Evolutionary conservation across 2,797 vertebrate genomes (phyloP), one percentile per base, ranked within the genome.

Genomic region (Pipistrellus nathusii): DNA sequence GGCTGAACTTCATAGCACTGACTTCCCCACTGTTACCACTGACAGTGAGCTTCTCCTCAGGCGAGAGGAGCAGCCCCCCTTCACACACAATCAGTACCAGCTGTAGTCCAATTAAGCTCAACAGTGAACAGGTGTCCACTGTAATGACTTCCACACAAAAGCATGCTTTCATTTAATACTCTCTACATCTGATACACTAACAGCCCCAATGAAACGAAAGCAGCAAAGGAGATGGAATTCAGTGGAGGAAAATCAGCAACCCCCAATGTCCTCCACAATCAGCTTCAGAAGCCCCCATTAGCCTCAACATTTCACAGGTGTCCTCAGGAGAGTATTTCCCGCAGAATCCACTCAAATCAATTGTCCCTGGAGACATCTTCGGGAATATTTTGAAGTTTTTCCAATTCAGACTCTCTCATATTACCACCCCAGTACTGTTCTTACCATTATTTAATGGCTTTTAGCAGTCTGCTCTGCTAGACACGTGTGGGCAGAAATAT

Each of bases 21-120:
- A 94, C 90, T 95, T 96, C 90, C 95, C 96, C 73, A 89, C 94
- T 93, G 96, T 88, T 95, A 93, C 88, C 96, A 53, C 96, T 93
- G 94, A 95, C 96, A 64, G 96, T 2, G 95, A 92, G 8, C 38
- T 84, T 87, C 95, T 95, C 62, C 0, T 81, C 2, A 5, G 1
- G 96, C 1, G 17, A 62, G 95, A 90, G 93, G 80, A 77, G 35
- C 82, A 57, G 91, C 91, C 95, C 96, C 94, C 75, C 94, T 97
- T 95, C 97, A 84, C 66, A 46, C 96, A 97, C 97, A 94, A 97
- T 98, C 97, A 97, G 97, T 97, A 97, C 96, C 98, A 98, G 98
- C 98, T 98, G 98, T 98, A 98, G 98, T 96, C 98, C 98, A 98
- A 98, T 98, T 98, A 98, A 98, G 97, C 96, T 98, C 97, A 98